Conservation (phyloP, 2,888 invertebrate genomes). For the Melolontha melolontha region DNA sequence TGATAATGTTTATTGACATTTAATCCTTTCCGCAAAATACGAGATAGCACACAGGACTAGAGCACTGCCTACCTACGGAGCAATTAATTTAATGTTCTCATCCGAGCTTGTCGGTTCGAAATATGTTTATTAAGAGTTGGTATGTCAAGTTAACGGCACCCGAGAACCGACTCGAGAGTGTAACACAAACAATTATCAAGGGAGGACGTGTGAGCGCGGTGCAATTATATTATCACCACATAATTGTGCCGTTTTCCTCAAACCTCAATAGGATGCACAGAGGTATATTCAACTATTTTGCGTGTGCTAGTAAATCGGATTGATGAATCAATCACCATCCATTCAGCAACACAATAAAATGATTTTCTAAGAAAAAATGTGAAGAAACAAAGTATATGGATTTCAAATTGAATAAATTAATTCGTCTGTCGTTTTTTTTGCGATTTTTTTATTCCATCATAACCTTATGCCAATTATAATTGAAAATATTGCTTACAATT, state of each 20-base stretch:
- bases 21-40: not conserved
- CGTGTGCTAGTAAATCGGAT: no score
- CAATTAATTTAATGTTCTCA: not conserved
- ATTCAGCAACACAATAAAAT: no score
- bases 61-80: not conserved
- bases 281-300: no score
- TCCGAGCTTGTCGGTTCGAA: not conserved
- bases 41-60: not conserved
- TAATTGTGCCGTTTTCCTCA: slow-evolving; percentile 19
- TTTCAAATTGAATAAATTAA: no score
- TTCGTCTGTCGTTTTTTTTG: no score
- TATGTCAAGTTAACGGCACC: slow-evolving; percentile 16
- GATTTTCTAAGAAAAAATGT: no score
- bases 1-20: not conserved
- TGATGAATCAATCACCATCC: no score
- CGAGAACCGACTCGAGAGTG: not conserved
- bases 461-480: no score
- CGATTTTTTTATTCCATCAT: no score
- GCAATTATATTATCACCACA: slow-evolving; percentile 25
- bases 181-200: slow-evolving; percentile 16
- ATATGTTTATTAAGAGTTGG: not conserved
- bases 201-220: slow-evolving; percentile 9
- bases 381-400: no score
- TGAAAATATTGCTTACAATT: no score
- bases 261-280: not conserved